Evolutionary conservation across 2,113 vertebrate species (phyloP), one percentile per base, ranked within the genome.

Genomic region (Colaptes auratus): DNA sequence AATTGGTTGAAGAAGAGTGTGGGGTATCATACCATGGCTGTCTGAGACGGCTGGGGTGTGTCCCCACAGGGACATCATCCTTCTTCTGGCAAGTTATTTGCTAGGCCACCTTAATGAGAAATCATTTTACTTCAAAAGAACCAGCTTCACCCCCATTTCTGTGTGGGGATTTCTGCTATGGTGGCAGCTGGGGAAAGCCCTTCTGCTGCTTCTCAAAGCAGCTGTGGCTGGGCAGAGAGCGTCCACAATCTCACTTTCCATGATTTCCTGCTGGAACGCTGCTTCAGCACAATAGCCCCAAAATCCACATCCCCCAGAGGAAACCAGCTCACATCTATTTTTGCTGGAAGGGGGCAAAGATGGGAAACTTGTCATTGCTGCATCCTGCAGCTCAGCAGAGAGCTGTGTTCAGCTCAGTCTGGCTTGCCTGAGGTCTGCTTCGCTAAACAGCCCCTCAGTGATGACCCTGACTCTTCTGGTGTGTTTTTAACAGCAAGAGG

Each of bases 21-120:
- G 6, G 39, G 86, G 31, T 58, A 61, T 63, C 15, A 7, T 21
- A 19, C 6, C 1, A 3, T 6, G 19, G 27, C 35, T 72, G 35
- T 12, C 56, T 36, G 24, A 3, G 4, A 5, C 0, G 3, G 55
- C 4, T 72, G 56, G 30, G 66, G 21, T 36, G 6, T 0, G 0
- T 24, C 28, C 55, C 10, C 31, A 3, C 0, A 1, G n/a, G 21
- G 4, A n/a, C 31, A 28, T 50, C 53, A 28, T 55, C 53, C 56
- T 71, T 59, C 9, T 71, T 53, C 46, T 61, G 56, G 10, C 2
- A 50, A 23, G 48, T 21, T 20, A 21, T 48, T 48, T 48, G 18
- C 46, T 19, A 19, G 46, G 46, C 46, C 46, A 48, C 10, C 17
- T 61, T 53, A 48, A 58, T n/a, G 36, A 39, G 65, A 52, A 16